Evolutionary conservation across 2,888 invertebrate species (phyloP).

Genomic region (Euclidia mi): DNA sequence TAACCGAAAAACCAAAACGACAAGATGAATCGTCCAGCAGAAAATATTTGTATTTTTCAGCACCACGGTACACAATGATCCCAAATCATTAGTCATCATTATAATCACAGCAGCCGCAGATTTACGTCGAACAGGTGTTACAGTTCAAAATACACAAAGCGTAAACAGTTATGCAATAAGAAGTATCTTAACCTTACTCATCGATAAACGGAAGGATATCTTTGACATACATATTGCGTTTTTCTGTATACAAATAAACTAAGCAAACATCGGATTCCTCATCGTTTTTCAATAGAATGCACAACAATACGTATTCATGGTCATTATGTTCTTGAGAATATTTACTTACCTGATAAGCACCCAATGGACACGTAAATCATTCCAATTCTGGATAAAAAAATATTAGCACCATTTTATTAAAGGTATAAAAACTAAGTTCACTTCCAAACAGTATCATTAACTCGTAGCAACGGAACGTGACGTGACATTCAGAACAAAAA

Average conservation of each 20-base stretch:
- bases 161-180: slow-evolving; percentile 13
- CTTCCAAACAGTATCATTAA: slow-evolving; percentile 39
- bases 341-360: slow-evolving; percentile 74
- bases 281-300: slow-evolving; percentile 68
- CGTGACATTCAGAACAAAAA: slow-evolving; percentile 61
- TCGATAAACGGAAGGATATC: slow-evolving; percentile 58
- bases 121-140: not conserved
- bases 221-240: slow-evolving; percentile 43
- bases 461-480: slow-evolving; percentile 42
- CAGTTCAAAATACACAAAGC: not conserved
- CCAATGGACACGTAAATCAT: slow-evolving; percentile 74
- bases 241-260: slow-evolving; percentile 51
- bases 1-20: too few species aligned
- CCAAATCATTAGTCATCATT: not conserved
- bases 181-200: slow-evolving; percentile 47
- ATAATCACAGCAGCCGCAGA: not conserved
- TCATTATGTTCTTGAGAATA: slow-evolving; percentile 84
- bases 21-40: too few species aligned
- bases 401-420: slow-evolving; percentile 76
- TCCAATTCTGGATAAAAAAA: slow-evolving; percentile 75
- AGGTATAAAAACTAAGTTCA: slow-evolving; percentile 77
- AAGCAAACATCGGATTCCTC: slow-evolving; percentile 62
- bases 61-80: too few species aligned
- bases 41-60: too few species aligned
- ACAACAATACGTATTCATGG: slow-evolving; percentile 82